These are phyloP conservation scores for Prosopocoilus inquinatus DNA, from an alignment of 2,888 invertebrate genomes.

Conservation along the genomic window DNA sequence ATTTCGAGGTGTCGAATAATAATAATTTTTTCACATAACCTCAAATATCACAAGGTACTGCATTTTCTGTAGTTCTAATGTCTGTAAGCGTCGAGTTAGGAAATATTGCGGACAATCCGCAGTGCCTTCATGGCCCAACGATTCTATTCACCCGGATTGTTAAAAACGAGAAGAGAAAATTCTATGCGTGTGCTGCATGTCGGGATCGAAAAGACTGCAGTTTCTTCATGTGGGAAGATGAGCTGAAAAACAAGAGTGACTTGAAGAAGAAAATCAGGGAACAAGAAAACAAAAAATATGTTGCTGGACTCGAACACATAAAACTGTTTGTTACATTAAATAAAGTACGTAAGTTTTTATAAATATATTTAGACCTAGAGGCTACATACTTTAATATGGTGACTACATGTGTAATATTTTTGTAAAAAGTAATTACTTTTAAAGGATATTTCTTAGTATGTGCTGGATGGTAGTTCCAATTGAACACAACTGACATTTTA, in stretches of 20 bases:
- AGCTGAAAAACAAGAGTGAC: constrained; percentile 48
- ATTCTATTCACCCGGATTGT: constrained; percentile 61
- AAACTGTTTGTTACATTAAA: constrained; percentile 55
- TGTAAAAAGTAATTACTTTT: no score
- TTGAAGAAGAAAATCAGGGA: constrained; percentile 51
- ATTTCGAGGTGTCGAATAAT: no score
- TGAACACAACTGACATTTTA: no score
- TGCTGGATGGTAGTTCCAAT: no score
- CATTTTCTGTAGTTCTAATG: constrained; percentile 2
- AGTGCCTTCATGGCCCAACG: constrained; percentile 76
- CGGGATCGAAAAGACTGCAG: constrained; percentile 75
- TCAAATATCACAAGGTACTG: neutral
- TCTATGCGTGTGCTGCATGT: constrained; percentile 82
- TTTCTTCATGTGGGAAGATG: constrained; percentile 62
- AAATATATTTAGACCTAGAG: neutral
- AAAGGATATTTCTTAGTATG: no score
- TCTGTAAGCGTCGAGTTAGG: constrained; percentile 11
- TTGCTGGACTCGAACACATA: constrained; percentile 43
- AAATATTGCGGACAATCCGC: constrained; percentile 59
- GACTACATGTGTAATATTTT: no score
- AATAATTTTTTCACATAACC: no score
- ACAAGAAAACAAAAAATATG: constrained; percentile 12
- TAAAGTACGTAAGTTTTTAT: constrained; percentile 47
- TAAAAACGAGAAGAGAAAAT: constrained; percentile 53
- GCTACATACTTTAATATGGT: no score